Percentiles rank a stretch among this genome's conserved stretches.
Conservation (phyloP, 2,113 vertebrate genomes). For the Heterocephalus glaber region DNA sequence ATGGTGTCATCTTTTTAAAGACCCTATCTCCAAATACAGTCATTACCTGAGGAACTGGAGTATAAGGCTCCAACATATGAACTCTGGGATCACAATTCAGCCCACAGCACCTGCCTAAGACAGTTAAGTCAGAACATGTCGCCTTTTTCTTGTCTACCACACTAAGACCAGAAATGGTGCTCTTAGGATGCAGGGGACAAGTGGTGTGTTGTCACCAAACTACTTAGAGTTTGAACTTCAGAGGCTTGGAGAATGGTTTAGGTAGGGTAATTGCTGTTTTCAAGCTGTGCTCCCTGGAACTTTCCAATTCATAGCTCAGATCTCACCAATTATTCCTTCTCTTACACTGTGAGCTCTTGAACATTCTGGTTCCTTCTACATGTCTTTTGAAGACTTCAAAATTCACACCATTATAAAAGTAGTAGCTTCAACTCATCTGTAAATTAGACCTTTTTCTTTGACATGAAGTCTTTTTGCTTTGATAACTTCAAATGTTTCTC, state of each 20-base stretch:
- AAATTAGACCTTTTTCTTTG: conserved; percentile 71
- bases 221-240: conserved; percentile 13
- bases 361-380: conserved; percentile 39
- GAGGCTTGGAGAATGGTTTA: conserved; percentile 53
- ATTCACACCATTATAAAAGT: conserved; percentile 79
- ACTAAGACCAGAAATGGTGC: background rate
- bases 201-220: background rate
- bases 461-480: conserved; percentile 78
- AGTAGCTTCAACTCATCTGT: conserved; percentile 68
- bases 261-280: conserved; percentile 52
- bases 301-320: conserved; percentile 66
- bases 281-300: conserved; percentile 59
- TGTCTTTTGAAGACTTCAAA: conserved; percentile 76
- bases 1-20: background rate
- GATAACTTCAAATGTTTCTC: conserved; percentile 80
- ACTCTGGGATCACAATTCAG: background rate
- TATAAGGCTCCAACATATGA: background rate
- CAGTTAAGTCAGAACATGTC: background rate
- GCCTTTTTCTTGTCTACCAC: background rate
- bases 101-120: background rate
- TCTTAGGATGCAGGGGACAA: background rate
- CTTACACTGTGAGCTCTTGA: conserved; percentile 70
- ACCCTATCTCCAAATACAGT: background rate
- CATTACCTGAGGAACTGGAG: background rate
- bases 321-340: conserved; percentile 55